A percentile compares a stretch with the other conserved stretches of the same genome.
These are phyloP conservation scores for Chloroclystis v-ata DNA, from an alignment of 2,888 invertebrate genomes.

Conservation along the genomic window DNA sequence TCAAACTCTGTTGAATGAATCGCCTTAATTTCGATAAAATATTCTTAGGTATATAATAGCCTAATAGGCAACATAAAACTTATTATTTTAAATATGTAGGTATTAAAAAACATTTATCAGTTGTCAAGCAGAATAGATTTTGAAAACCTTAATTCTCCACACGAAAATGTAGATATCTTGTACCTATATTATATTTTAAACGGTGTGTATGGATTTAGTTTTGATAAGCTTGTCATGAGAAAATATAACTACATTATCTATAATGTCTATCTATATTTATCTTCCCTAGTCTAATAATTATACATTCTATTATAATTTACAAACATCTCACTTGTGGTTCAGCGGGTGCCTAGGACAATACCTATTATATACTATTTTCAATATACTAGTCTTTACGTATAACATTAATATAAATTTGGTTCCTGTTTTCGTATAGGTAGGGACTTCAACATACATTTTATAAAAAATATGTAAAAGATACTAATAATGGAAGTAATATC, in stretches of 20 bases:
- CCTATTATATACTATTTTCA: slow-evolving; percentile 20
- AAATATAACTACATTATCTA: slow-evolving; percentile 16
- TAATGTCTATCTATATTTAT: slow-evolving; percentile 33
- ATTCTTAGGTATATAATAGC: no score
- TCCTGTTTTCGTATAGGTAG: slow-evolving; percentile 30
- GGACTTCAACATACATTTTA: slow-evolving; percentile 16
- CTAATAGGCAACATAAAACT: no score
- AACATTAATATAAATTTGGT: slow-evolving; percentile 30
- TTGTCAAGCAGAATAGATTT: no score
- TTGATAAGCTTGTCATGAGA: slow-evolving; percentile 22
- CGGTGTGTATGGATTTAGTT: neutral
- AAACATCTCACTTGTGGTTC: slow-evolving; percentile 63
- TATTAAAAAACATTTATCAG: no score
- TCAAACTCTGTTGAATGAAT: neutral
- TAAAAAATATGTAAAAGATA: slow-evolving; percentile 10
- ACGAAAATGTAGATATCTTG: no score
- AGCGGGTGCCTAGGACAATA: slow-evolving; percentile 42
- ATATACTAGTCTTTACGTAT: slow-evolving; percentile 21
- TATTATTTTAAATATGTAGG: no score
- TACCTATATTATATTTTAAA: no score
- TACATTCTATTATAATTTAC: slow-evolving; percentile 42
- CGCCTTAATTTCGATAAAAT: no score
- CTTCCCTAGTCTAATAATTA: no score
- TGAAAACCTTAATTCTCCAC: no score
- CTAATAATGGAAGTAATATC: no score